Evolutionary conservation across 1,140 invertebrate genomes (phyloP), one percentile per base, ranked within the genome.

Genomic region (Dendrolimus kikuchii): DNA sequence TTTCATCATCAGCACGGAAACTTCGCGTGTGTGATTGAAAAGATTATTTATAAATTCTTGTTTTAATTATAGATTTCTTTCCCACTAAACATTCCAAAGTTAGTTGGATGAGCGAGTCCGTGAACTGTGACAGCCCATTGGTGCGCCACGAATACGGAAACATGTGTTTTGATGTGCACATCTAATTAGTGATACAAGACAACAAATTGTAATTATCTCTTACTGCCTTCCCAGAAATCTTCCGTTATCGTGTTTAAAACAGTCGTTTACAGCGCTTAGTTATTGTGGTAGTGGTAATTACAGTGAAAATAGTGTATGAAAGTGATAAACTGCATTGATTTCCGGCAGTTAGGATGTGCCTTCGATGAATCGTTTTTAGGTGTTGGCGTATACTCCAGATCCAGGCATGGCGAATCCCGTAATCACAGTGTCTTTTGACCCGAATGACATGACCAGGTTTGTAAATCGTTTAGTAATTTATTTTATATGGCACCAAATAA

Each of bases 371-470:
- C 66, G 49, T 46, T 69, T 55, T 67, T 60, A 55, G 57, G 55
- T 64, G 46, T 52, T 58, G 55, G 51, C 48, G 57, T 69, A 47
- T 64, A 53, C 41, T 59, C 46, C 59, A 50, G 55, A 55, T 55
- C 47, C 44, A 68, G 66, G 68, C 57, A 86, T 86, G 82, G 80
- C 82, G 68, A 82, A 81, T 63, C 71, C 81, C 52, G 87, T 80
- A 61, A 92, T 93, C 88, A 90, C 91, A 73, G 89, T 88, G 62
- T 89, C 90, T 46, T 93, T 93, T 81, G 92, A 93, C 88, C 92
- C 92, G 59, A 91, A 92, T 84, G 92, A 93, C 77, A 92, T 90
- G 81, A 88, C 88, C 70, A 93, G 92, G 92, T 93, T 59, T 64
- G 53, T 46, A 53, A 44, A 9, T 43, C 3, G 23, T 23, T 23